phyloP scores from a whole-genome alignment of 2,113 vertebrate species.

The Heterotis niloticus region DNA sequence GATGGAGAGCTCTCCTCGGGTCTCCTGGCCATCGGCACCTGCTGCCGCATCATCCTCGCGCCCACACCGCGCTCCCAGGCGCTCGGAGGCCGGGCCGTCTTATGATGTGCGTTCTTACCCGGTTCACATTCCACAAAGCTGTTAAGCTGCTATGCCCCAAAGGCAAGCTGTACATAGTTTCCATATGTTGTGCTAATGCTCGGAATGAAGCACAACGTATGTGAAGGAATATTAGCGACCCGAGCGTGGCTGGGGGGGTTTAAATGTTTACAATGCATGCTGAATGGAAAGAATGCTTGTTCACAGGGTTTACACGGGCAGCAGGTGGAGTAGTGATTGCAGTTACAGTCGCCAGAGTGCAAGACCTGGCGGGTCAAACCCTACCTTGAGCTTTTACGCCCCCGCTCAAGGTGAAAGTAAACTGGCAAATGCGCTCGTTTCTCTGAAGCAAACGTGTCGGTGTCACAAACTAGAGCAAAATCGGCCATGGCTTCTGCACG shows the following conservation, averaged over 20 bases:
- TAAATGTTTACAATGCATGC: too few species aligned
- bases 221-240: not conserved
- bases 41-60: not conserved
- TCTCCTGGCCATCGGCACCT: not conserved
- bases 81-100: not conserved
- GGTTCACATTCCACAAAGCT: constrained; percentile 4
- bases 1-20: not conserved
- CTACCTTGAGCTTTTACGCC: too few species aligned
- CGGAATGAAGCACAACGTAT: not conserved
- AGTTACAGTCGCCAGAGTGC: too few species aligned
- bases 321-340: too few species aligned
- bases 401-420: too few species aligned
- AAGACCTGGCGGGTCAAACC: too few species aligned
- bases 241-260: not conserved
- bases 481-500: constrained; percentile 11
- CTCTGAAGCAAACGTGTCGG: too few species aligned
- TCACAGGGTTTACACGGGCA: too few species aligned
- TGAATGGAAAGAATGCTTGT: too few species aligned
- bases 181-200: not conserved
- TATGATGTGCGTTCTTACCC: constrained; percentile 6
- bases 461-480: too few species aligned
- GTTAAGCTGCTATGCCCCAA: constrained; percentile 14
- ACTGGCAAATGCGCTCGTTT: not conserved
- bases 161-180: constrained; percentile 12
- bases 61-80: not conserved